Evolutionary conservation across 1,140 invertebrate genomes (phyloP).

Genomic region (Ephestia elutella): DNA sequence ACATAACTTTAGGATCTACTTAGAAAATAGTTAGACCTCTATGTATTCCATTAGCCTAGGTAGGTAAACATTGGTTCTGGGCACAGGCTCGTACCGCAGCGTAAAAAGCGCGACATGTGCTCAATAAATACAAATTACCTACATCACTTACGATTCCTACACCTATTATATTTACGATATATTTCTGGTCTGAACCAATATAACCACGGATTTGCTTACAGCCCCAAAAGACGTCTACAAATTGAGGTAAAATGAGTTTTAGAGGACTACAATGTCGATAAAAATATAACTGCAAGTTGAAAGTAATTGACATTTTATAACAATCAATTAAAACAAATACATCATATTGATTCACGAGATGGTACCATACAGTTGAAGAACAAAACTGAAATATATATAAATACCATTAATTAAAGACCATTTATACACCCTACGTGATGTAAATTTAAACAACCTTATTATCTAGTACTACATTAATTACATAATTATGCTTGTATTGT

Average conservation of each 20-base stretch:
- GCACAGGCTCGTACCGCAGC: constrained; percentile 25
- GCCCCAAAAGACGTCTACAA: too few species aligned
- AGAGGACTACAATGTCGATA: too few species aligned
- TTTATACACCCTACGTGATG: neutral
- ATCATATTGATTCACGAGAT: neutral
- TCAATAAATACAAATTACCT: neutral
- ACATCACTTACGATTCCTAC: neutral
- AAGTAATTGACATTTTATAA: neutral
- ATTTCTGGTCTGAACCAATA: too few species aligned
- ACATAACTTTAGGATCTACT: constrained; percentile 35
- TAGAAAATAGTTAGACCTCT: constrained; percentile 50
- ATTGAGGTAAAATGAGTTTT: too few species aligned
- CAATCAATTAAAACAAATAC: neutral
- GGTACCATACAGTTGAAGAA: neutral
- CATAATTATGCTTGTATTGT: constrained; percentile 5
- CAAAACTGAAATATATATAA: neutral
- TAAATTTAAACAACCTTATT: neutral
- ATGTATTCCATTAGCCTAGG: constrained; percentile 44
- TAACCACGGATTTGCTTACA: too few species aligned
- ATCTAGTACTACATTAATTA: neutral
- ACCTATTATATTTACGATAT: too few species aligned
- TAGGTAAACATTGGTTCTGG: constrained; percentile 58
- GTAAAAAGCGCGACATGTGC: constrained; percentile 15
- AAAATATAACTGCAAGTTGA: too few species aligned
- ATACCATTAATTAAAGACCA: neutral